Percentiles rank a stretch among this genome's conserved stretches.
Evolutionary conservation across 2,888 invertebrate species (phyloP).

Genomic region (Dascillus cervinus): DNA sequence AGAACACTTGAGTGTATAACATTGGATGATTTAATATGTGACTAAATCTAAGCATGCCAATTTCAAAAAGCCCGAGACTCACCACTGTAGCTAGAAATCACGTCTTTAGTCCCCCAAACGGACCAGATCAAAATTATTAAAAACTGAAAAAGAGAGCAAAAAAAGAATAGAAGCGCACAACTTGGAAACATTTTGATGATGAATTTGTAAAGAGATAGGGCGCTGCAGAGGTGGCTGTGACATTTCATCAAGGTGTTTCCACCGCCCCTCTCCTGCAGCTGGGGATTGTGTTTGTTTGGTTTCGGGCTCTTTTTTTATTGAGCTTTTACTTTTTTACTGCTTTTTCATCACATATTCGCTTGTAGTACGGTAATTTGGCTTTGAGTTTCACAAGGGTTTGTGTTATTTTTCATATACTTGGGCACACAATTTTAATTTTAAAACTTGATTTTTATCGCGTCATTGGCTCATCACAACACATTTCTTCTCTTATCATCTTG

Average conservation of each 20-base stretch:
- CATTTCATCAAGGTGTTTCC: slow-evolving; percentile 50
- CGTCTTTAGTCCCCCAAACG: slow-evolving; percentile 9
- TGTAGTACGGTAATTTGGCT: slow-evolving; percentile 16
- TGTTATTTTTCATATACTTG: slow-evolving; percentile 8
- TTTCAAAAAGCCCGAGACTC: slow-evolving; percentile 17
- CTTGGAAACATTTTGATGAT: slow-evolving; percentile 47
- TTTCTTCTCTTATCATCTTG: slow-evolving; percentile 19
- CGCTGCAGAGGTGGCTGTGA: slow-evolving; percentile 38
- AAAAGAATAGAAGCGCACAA: slow-evolving; percentile 3
- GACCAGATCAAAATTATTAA: slow-evolving; percentile 12
- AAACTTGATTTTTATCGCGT: too few species aligned
- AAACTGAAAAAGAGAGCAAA: slow-evolving; percentile 4
- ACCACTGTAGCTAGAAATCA: slow-evolving; percentile 23
- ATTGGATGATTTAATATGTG: slow-evolving; percentile 9
- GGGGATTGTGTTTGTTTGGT: slow-evolving; percentile 34
- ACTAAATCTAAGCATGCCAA: slow-evolving; percentile 17
- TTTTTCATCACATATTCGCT: slow-evolving; percentile 21
- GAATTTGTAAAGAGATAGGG: slow-evolving; percentile 19
- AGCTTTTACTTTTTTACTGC: slow-evolving; percentile 12
- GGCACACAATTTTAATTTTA: slow-evolving; percentile 8
- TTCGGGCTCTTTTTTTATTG: slow-evolving; percentile 15
- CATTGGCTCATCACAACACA: slow-evolving; percentile 4
- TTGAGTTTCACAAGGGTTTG: slow-evolving; percentile 17
- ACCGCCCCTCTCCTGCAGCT: slow-evolving; percentile 37
- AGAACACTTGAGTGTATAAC: too few species aligned